phyloP scores from a whole-genome alignment of 2,113 vertebrate species.

The Anolis sagrei region DNA sequence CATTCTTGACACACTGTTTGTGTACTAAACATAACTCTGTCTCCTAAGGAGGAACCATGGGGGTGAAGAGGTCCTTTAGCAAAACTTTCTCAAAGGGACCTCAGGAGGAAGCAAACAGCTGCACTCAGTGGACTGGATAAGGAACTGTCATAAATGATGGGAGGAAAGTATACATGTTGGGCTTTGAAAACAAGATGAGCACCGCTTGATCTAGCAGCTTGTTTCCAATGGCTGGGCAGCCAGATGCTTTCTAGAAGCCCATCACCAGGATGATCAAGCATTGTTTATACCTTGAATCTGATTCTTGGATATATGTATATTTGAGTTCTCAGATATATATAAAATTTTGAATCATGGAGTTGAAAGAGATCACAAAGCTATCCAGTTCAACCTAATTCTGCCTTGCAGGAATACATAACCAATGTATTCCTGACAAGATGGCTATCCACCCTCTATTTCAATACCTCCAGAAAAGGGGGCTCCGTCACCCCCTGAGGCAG shows the following conservation, averaged over 20 bases:
- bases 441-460: no score
- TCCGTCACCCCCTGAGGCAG: no score
- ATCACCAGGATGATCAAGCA: not conserved
- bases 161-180: not conserved
- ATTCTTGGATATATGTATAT: not conserved
- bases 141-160: not conserved
- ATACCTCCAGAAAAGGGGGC: no score
- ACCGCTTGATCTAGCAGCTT: not conserved
- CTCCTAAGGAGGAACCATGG: slow-evolving; percentile 51
- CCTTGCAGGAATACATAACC: no score
- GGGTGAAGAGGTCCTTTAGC: slow-evolving; percentile 62
- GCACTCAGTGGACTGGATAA: not conserved
- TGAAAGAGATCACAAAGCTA: no score
- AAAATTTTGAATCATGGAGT: no score
- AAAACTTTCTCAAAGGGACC: slow-evolving; percentile 58
- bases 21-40: slow-evolving; percentile 61
- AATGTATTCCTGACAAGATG: no score
- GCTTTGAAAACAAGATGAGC: not conserved
- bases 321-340: no score
- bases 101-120: slow-evolving; percentile 35
- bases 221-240: no score
- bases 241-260: not conserved
- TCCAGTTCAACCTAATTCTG: no score
- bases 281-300: not conserved
- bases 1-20: not conserved